Evolutionary conservation across 2,888 invertebrate species (phyloP).

Genomic region (Bhutanitis thaidina): DNA sequence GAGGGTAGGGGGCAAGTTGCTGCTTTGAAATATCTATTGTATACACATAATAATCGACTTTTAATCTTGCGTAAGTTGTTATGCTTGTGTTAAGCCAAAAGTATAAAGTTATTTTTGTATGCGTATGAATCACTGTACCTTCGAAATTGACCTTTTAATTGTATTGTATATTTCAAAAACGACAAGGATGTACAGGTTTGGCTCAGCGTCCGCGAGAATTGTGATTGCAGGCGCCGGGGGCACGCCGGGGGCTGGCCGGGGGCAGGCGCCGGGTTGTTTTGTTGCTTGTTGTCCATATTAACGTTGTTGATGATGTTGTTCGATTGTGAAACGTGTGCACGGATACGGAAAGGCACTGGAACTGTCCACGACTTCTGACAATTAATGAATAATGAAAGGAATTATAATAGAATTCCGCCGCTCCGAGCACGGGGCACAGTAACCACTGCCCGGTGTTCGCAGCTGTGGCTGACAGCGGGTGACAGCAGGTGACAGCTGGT

Average conservation of each 20-base stretch:
- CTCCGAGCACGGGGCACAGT: too few species aligned
- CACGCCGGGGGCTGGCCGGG: too few species aligned
- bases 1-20: too few species aligned
- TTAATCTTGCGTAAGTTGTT: slow-evolving; percentile 7
- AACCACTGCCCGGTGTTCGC: too few species aligned
- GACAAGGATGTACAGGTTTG: slow-evolving; percentile 8
- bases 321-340: not conserved
- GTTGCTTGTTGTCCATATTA: slow-evolving; percentile 35
- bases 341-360: not conserved
- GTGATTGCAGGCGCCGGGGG: too few species aligned
- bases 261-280: slow-evolving; percentile 36
- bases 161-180: not conserved
- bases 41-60: too few species aligned
- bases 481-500: too few species aligned
- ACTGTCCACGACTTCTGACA: too few species aligned
- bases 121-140: slow-evolving; percentile 2
- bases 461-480: too few species aligned
- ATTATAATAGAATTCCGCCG: too few species aligned
- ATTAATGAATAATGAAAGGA: too few species aligned
- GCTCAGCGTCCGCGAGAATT: slow-evolving; percentile 14
- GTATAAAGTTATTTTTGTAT: slow-evolving; percentile 18
- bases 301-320: slow-evolving; percentile 36
- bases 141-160: not conserved
- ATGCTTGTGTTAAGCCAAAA: slow-evolving; percentile 17
- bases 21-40: not conserved